Evolutionary conservation across 2,888 invertebrate genomes (phyloP), one percentile per base, ranked within the genome.

Genomic region (Nudaria mundana): DNA sequence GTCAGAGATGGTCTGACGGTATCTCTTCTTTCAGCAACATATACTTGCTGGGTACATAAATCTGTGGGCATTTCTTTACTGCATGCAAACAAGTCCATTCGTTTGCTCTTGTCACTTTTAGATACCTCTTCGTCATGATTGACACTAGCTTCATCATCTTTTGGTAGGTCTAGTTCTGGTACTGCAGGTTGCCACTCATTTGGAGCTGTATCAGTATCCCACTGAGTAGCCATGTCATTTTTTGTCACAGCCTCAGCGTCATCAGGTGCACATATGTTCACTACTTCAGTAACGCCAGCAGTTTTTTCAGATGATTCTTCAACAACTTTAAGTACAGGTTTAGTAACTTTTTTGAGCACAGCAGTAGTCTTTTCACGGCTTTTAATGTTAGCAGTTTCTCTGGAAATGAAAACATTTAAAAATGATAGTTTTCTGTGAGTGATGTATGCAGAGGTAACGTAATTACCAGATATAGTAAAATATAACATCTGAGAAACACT

Each of bases 11-110:
- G 66, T 51, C 71, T 78, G 0, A 56, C 30, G 24, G 63, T 56
- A 12, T 49, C 46, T 40, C 58, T 58, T 20, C 70, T 66, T 40
- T 60, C 69, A 14, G 59, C 11, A 20, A 41, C 50, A 25, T 56
- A 58, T 5, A 53, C 56, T 7, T 62, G 37, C 3, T 74, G 72
- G 10, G 81, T 81, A 12, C 81, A 64, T 43, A 88, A 64, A 46
- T 80, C 81, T 10, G 76, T 71, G 7, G 83, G 86, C 87, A 88
- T 88, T 61, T 87, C 87, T 38, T 81, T 76, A 52, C 88, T 88
- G 3, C 86, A 46, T 6, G 87, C 86, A 77, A 88, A 88, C 29
- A 88, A 58, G 52, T 88, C 78, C 2, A 66, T 41, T 48, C 63
- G 71, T 56, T 71, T 81, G 44, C 48, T 74, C 49, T 72, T 75